Percentiles rank a stretch among this genome's conserved stretches.
Evolutionary conservation across 2,797 vertebrate species (phyloP).

Genomic region (Ctenosaura bakeri): DNA sequence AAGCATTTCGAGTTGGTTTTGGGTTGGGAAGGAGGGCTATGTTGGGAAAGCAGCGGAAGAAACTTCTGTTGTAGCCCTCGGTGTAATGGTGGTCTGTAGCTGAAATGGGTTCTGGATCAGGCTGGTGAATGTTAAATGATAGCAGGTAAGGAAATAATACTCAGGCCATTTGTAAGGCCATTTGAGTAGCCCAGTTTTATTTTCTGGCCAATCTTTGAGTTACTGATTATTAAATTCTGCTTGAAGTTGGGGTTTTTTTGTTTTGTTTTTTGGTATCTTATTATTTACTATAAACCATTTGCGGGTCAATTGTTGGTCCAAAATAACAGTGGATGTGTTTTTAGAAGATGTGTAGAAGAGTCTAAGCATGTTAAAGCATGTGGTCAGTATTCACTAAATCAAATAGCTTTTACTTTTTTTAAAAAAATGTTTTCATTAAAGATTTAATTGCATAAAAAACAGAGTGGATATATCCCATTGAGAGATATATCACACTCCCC

Average conservation of each 20-base stretch:
- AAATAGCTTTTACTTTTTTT: neutral
- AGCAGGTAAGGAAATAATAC: neutral
- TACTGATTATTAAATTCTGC: neutral
- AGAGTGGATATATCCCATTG: too few species aligned
- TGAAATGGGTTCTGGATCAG: neutral
- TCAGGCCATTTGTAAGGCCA: neutral
- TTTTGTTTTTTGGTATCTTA: neutral
- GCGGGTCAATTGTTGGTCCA: neutral
- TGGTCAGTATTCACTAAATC: neutral
- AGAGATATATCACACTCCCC: too few species aligned
- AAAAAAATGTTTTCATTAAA: too few species aligned
- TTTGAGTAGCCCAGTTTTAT: neutral
- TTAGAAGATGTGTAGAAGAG: neutral
- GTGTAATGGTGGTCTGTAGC: neutral
- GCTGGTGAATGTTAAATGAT: neutral
- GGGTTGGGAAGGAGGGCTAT: neutral
- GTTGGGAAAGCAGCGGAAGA: neutral
- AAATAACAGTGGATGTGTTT: neutral
- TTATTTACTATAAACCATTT: neutral
- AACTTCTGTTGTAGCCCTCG: neutral
- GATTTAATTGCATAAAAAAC: too few species aligned
- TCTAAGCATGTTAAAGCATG: neutral
- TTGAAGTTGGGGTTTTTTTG: neutral
- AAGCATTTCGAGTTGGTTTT: neutral
- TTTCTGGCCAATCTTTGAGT: neutral